A percentile compares a stretch with the other conserved stretches of the same genome.
Conservation (phyloP, 1,140 invertebrate species). For the Papilio polyxenes region DNA sequence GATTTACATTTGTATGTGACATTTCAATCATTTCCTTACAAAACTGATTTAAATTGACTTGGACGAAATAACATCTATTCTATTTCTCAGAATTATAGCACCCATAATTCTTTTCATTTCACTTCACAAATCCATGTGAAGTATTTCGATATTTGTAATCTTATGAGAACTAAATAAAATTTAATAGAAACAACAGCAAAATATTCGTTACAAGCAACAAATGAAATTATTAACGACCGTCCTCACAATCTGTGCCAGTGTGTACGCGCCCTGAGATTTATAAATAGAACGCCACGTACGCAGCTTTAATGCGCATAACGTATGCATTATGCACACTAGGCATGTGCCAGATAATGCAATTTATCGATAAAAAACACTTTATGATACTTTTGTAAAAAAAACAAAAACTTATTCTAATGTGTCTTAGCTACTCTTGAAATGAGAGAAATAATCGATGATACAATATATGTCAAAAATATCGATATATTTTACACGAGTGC, state of each 20-base stretch:
- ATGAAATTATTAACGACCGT: not conserved
- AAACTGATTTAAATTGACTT: not conserved
- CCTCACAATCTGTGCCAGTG: not conserved
- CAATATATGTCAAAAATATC: not conserved
- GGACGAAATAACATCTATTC: not conserved
- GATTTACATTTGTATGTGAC: no score
- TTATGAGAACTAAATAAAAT: not conserved
- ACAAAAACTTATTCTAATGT: not conserved
- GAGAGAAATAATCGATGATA: not conserved
- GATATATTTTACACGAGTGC: not conserved
- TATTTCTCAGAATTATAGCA: not conserved
- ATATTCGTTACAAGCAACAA: not conserved
- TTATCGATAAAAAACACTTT: not conserved
- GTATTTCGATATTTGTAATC: not conserved
- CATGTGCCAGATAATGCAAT: not conserved
- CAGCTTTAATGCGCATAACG: slow-evolving; percentile 29
- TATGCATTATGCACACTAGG: slow-evolving; percentile 17
- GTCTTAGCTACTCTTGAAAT: not conserved
- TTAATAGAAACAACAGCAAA: not conserved
- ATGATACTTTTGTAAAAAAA: not conserved
- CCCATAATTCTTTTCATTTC: not conserved
- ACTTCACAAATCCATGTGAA: not conserved
- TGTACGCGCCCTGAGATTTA: not conserved
- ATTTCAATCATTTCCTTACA: no score
- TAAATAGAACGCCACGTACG: slow-evolving; percentile 32